phyloP scores from a whole-genome alignment of 2,113 vertebrate genomes.

The Martes martes region DNA sequence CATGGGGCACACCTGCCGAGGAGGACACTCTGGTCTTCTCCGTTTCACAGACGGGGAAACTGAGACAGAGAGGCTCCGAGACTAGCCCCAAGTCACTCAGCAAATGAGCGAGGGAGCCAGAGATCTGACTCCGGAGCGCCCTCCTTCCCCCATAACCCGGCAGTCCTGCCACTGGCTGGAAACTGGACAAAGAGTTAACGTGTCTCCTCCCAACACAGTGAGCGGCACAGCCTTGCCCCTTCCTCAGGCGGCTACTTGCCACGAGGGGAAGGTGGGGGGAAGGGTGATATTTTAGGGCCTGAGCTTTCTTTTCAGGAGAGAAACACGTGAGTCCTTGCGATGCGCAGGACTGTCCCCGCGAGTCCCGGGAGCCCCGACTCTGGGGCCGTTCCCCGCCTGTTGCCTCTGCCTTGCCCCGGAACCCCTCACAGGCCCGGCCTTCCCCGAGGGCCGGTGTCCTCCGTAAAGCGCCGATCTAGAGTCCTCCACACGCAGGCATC shows the following conservation, averaged over 20 bases:
- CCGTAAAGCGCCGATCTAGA: fast-evolving
- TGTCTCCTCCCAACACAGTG: neutral
- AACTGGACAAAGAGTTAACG: neutral
- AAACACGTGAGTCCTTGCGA: neutral
- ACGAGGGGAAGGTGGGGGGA: neutral
- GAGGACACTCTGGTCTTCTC: neutral
- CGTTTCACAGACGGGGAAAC: neutral
- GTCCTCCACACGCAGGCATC: neutral
- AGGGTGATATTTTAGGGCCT: neutral
- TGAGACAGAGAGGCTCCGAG: neutral
- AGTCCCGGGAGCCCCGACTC: neutral
- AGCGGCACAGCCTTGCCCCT: neutral
- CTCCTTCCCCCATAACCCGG: neutral
- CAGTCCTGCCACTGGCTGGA: neutral
- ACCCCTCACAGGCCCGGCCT: fast-evolving
- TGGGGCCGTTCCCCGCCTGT: neutral
- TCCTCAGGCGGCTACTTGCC: neutral
- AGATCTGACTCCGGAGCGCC: neutral
- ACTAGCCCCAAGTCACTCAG: neutral
- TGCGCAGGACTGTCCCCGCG: fast-evolving
- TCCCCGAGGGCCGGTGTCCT: neutral
- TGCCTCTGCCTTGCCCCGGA: neutral
- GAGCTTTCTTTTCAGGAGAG: neutral
- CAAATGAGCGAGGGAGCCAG: neutral
- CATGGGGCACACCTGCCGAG: neutral